These are phyloP conservation scores for Margarornis squamiger DNA, from an alignment of 2,797 vertebrate species.

Conservation along the genomic window DNA sequence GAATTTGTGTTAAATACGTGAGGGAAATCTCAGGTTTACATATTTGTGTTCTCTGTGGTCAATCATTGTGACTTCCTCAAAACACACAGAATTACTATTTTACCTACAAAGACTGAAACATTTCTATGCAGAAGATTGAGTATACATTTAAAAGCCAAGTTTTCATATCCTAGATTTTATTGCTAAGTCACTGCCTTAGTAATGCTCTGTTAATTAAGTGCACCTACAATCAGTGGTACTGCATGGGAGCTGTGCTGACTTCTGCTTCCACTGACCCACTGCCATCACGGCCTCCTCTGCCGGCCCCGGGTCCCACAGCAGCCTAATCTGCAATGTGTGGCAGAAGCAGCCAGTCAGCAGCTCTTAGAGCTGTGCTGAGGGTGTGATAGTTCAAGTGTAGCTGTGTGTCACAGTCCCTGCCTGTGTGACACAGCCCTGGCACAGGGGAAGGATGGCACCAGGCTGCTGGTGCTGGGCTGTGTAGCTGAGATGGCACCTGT, in stretches of 20 bases:
- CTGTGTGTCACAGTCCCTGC: background rate
- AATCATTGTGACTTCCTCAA: background rate
- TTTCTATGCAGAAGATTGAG: background rate
- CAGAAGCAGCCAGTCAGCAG: accelerated
- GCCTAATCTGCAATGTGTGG: background rate
- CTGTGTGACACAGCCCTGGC: accelerated
- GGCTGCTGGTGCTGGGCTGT: background rate
- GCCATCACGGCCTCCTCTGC: accelerated
- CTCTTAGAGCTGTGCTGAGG: background rate
- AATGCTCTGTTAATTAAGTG: background rate
- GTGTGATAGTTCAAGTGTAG: background rate
- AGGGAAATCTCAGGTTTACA: background rate
- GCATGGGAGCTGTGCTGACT: background rate
- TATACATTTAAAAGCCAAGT: background rate
- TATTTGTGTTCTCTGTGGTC: background rate
- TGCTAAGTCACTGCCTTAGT: background rate
- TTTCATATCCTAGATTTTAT: background rate
- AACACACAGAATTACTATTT: background rate
- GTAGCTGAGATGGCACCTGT: background rate
- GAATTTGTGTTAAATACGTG: background rate
- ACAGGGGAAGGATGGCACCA: accelerated
- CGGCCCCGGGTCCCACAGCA: background rate
- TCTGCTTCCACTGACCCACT: background rate
- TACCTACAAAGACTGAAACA: background rate
- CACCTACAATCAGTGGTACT: background rate